These are phyloP conservation scores for Synanthedon formicaeformis DNA, from an alignment of 2,888 invertebrate species.

Conservation along the genomic window DNA sequence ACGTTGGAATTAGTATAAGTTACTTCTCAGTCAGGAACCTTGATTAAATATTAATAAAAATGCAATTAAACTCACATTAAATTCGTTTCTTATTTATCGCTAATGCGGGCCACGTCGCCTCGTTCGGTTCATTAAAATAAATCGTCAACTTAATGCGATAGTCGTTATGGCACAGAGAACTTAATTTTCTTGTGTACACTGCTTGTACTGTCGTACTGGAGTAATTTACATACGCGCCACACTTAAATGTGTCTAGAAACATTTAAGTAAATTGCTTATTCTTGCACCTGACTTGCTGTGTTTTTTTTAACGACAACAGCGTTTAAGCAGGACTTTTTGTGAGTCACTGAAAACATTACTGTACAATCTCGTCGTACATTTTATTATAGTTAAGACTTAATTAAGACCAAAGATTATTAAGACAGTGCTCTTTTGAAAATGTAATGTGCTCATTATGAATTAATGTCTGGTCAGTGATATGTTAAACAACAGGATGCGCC, in stretches of 20 bases:
- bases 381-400: too few relatives aligned
- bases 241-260: conserved; percentile 6
- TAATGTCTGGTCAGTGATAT: too few relatives aligned
- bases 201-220: conserved; percentile 14
- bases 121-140: conserved; percentile 30
- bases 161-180: conserved; percentile 24
- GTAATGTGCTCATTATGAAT: too few relatives aligned
- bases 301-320: neutral
- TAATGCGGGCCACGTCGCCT: conserved; percentile 17
- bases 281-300: neutral
- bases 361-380: too few relatives aligned
- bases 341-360: too few relatives aligned
- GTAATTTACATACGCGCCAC: conserved; percentile 7
- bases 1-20: conserved; percentile 18
- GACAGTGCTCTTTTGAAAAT: too few relatives aligned
- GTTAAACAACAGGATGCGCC: too few relatives aligned
- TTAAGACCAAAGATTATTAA: too few relatives aligned
- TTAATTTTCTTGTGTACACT: conserved; percentile 29
- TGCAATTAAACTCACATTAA: conserved; percentile 31
- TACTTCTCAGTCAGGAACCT: conserved; percentile 15
- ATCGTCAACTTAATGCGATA: conserved; percentile 29
- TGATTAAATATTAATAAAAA: conserved; percentile 32
- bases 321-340: neutral
- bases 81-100: conserved; percentile 26
- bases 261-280: conserved; percentile 2